Conservation (phyloP, 2,888 invertebrate species). For the Spodoptera exigua region DNA sequence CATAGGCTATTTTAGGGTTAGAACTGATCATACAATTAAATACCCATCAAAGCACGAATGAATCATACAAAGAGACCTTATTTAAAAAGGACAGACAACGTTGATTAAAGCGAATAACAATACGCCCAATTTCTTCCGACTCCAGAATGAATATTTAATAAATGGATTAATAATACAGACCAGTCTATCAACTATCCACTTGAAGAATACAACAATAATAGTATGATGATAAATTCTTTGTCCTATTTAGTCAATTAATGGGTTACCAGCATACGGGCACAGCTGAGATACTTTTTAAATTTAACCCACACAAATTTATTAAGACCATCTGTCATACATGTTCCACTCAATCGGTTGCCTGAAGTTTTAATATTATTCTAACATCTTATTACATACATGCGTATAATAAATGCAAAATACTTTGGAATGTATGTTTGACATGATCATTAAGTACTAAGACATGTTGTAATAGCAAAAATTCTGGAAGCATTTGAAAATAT, state of each 20-base stretch:
- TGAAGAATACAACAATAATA: constrained; percentile 28
- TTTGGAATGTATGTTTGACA: no score
- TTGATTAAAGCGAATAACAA: constrained; percentile 19
- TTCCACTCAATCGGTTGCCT: no score
- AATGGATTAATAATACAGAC: constrained; percentile 29
- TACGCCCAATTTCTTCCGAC: constrained; percentile 10
- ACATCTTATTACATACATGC: no score
- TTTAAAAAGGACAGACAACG: constrained; percentile 1
- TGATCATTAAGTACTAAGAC: no score
- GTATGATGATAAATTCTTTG: constrained; percentile 41
- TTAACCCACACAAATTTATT: constrained; percentile 17
- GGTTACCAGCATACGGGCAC: constrained; percentile 41
- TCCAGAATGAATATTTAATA: constrained; percentile 13
- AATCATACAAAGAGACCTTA: neutral
- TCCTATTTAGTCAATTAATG: constrained; percentile 53
- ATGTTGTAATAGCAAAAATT: no score
- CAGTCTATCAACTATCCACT: constrained; percentile 38
- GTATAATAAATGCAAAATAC: no score
- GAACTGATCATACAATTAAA: constrained; percentile 13
- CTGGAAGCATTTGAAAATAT: no score
- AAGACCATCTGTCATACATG: constrained; percentile 1
- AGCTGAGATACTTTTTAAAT: constrained; percentile 16
- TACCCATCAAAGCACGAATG: constrained; percentile 11
- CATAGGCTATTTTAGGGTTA: neutral
- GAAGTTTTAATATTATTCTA: no score